Base-by-base conservation (phyloP, 2,797 vertebrate species). In the Melanotaenia parkinsoni region DNA sequence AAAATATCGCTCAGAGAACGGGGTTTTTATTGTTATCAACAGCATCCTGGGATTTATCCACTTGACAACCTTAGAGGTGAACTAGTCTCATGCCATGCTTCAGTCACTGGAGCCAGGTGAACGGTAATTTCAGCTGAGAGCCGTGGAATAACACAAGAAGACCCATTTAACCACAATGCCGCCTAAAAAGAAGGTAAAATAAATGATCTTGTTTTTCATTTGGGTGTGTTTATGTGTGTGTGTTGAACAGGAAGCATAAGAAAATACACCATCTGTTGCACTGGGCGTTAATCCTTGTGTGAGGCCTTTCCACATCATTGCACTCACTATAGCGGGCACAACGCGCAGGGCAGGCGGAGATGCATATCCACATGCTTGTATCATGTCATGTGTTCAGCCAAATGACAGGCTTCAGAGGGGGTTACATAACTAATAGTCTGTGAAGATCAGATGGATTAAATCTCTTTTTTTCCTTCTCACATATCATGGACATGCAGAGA, bases 181-280 rank as follows among this genome's bases (percentile, higher is more conserved):
- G 26, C 94, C 94, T 74, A 95, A 95, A 89, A 95, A 95, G 89
- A 95, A 94, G 94, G 94, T 95, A 91, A 80, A 80, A 24, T 37
- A 0, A 3, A 11, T 57, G 40, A 0, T 63, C 11, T 37, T 33
- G 14, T 57, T 50, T 60, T 54, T 59, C 22, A 62, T 9, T 40
- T 40, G 40, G 45, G 51, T 64, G 54, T 57, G 30, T 20, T 24
- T 6, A 53, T 24, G 67, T 50, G 63, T 12, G 72, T 43, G 75
- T 5, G 60, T 26, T 35, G 74, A 54, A 79, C 88, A 83, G 86
- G 87, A 87, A 86, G 85, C 69, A 72, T 79, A 74, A 76, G 86
- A 77, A 87, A 84, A 86, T 63, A 80, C 86, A 74, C 92, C 94
- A 94, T 95, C 93, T 94, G 93, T 92, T 93, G 91, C 89, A 77